Evolutionary conservation across 64 coral and sea anemone species (phyloP).

Genomic region (Trachythela sp.): DNA sequence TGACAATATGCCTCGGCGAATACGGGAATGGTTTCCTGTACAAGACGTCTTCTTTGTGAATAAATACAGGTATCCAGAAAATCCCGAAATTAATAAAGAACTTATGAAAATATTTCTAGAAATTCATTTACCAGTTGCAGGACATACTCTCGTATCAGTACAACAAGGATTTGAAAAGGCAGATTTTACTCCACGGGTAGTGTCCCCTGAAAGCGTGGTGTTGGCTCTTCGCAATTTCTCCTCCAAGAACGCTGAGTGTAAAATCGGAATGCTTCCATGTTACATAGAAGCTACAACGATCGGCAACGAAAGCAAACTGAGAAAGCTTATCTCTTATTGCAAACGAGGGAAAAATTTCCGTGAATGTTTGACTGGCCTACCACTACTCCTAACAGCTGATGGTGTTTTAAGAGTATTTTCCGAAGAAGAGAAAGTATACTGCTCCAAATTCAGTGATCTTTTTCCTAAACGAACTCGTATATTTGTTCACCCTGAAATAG

Average conservation of each 20-base stretch:
- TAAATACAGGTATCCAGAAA: neutral
- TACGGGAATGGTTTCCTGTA: neutral
- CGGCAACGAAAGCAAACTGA: neutral
- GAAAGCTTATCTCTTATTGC: slow-evolving; percentile 51
- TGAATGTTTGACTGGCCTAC: slow-evolving; percentile 58
- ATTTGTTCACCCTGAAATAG: slow-evolving; percentile 24
- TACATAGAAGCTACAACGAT: slow-evolving; percentile 20
- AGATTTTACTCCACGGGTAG: slow-evolving; percentile 12
- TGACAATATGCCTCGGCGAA: neutral
- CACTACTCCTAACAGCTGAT: slow-evolving; percentile 60
- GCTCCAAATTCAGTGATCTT: slow-evolving; percentile 56
- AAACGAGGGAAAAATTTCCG: slow-evolving; percentile 55
- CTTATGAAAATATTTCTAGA: slow-evolving; percentile 50
- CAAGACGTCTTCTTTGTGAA: neutral
- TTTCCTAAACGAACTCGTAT: slow-evolving; percentile 25
- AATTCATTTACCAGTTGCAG: slow-evolving; percentile 63
- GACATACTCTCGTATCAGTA: slow-evolving; percentile 33
- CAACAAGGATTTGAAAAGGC: slow-evolving; percentile 46
- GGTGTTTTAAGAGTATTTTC: slow-evolving; percentile 48
- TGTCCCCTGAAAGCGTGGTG: neutral
- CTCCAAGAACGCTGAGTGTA: slow-evolving; percentile 26
- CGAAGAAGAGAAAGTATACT: slow-evolving; percentile 41
- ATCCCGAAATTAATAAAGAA: neutral
- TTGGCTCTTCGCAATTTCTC: slow-evolving; percentile 17
- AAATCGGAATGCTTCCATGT: slow-evolving; percentile 16